Evolutionary conservation across 2,113 vertebrate genomes (phyloP).

Genomic region (Psittacus erithacus): DNA sequence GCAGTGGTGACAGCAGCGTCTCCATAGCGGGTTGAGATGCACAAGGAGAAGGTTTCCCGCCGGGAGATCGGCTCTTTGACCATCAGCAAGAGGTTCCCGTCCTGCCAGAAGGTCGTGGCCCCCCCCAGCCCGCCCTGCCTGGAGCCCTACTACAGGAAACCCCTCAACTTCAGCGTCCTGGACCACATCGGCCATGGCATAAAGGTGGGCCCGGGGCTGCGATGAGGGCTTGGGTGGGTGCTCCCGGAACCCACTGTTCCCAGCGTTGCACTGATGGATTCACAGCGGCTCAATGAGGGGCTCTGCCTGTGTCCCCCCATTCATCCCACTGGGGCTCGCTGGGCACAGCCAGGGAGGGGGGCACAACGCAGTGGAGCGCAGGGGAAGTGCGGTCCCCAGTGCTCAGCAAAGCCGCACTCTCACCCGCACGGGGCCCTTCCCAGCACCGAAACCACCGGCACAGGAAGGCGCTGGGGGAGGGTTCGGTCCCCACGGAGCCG

Average conservation of each 20-base stretch:
- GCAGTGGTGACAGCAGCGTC: rapidly evolving
- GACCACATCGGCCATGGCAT: conserved; percentile 86
- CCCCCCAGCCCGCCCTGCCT: conserved; percentile 62
- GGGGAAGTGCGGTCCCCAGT: background rate
- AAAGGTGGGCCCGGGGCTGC: conserved; percentile 69
- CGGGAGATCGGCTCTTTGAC: conserved; percentile 83
- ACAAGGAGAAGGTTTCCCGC: conserved; percentile 86
- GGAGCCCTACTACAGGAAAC: conserved; percentile 79
- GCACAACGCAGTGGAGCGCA: rapidly evolving
- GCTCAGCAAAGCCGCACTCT: background rate
- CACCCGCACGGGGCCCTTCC: background rate
- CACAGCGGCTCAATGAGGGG: background rate
- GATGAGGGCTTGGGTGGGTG: rapidly evolving
- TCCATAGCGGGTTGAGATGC: conserved; percentile 82
- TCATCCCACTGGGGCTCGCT: background rate
- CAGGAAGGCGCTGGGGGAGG: background rate
- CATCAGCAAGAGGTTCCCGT: conserved; percentile 44
- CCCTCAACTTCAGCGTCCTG: conserved; percentile 82
- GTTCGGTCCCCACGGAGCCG: background rate
- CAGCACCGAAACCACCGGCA: rapidly evolving
- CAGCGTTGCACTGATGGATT: rapidly evolving
- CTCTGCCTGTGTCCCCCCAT: background rate
- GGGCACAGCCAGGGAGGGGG: background rate
- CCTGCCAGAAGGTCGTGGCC: conserved; percentile 63
- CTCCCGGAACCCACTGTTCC: rapidly evolving